These are phyloP conservation scores for Wasmannia auropunctata DNA, from an alignment of 1,140 invertebrate genomes.

Conservation along the genomic window DNA sequence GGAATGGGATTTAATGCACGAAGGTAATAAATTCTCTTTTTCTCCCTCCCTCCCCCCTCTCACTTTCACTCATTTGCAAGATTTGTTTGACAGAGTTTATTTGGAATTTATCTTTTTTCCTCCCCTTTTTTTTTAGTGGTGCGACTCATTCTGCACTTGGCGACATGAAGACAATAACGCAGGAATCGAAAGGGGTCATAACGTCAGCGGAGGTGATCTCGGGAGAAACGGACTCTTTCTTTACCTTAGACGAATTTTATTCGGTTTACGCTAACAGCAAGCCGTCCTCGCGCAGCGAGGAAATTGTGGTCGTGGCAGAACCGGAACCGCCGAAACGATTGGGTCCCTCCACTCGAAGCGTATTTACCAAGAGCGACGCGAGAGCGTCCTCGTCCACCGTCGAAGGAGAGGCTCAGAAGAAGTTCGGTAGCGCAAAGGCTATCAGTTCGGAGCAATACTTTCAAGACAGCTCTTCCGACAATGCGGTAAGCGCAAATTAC, in stretches of 20 bases:
- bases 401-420: conserved; percentile 93
- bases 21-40: conserved; percentile 82
- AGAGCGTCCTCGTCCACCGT: conserved; percentile 42
- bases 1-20: conserved; percentile 94
- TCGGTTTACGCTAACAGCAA: conserved; percentile 58
- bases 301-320: conserved; percentile 80
- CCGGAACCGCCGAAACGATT: conserved; percentile 78
- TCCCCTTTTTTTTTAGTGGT: conserved; percentile 86
- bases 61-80: not conserved
- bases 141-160: conserved; percentile 96
- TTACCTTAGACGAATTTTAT: conserved; percentile 73
- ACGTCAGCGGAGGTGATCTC: conserved; percentile 75
- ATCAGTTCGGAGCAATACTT: conserved; percentile 99
- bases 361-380: conserved; percentile 59
- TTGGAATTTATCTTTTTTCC: not conserved
- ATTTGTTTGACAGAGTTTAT: not conserved
- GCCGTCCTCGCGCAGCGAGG: conserved; percentile 75
- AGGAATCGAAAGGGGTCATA: conserved; percentile 86
- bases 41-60: no score
- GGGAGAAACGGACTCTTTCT: conserved; percentile 64
- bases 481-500: conserved; percentile 85
- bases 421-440: conserved; percentile 98
- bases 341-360: conserved; percentile 62
- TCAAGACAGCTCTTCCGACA: conserved; percentile 88
- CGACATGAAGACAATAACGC: conserved; percentile 97